Evolutionary conservation across 2,113 vertebrate genomes (phyloP).

Genomic region (Ailurus styani): DNA sequence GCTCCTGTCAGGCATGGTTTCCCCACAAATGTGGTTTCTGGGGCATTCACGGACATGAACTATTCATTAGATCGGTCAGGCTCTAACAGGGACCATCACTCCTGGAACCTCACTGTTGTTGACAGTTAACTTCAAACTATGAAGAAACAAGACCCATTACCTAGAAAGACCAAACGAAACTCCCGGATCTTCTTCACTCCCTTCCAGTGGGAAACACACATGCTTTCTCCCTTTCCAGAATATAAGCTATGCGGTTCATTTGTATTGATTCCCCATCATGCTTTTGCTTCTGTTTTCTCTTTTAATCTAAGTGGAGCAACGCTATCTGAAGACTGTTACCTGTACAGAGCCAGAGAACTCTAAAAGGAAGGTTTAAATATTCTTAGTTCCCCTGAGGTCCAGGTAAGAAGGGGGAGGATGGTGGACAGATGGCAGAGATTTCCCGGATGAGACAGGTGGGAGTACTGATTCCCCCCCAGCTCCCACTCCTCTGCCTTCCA

Average conservation of each 20-base stretch:
- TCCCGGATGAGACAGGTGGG: not conserved
- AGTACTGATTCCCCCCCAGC: not conserved
- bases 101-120: not conserved
- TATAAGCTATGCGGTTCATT: not conserved
- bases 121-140: not conserved
- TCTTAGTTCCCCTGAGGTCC: slow-evolving; percentile 15
- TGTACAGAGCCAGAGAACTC: slow-evolving; percentile 16
- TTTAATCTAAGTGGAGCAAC: not conserved
- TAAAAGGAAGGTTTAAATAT: not conserved
- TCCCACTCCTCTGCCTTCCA: not conserved
- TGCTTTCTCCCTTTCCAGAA: not conserved
- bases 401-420: not conserved
- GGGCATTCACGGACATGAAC: not conserved
- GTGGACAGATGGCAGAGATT: not conserved
- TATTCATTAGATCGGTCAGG: not conserved
- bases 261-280: not conserved
- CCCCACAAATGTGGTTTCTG: not conserved
- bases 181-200: not conserved
- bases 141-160: not conserved
- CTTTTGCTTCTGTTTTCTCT: not conserved
- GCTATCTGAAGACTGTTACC: not conserved
- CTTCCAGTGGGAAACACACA: not conserved
- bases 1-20: not conserved
- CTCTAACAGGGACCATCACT: not conserved
- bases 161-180: not conserved